A percentile compares a stretch with the other conserved stretches of the same genome.
Evolutionary conservation across 2,113 vertebrate species (phyloP).

Genomic region (Osmerus eperlanus): DNA sequence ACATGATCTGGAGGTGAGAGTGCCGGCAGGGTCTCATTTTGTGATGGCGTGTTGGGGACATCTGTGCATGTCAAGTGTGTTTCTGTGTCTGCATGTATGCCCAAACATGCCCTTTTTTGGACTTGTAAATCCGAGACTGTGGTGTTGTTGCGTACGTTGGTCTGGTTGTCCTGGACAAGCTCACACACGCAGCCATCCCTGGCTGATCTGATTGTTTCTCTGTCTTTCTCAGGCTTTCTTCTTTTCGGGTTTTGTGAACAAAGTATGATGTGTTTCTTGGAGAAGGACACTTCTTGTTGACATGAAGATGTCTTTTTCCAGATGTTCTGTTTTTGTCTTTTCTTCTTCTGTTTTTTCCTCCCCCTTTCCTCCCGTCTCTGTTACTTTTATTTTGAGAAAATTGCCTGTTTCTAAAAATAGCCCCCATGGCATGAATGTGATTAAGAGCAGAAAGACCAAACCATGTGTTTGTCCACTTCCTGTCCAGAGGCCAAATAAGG

Average conservation of each 20-base stretch:
- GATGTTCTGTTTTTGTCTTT: not conserved
- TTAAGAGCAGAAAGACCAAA: not conserved
- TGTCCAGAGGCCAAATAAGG: not conserved
- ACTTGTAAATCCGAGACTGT: not conserved
- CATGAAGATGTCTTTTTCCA: too few species aligned
- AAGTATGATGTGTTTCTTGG: not conserved
- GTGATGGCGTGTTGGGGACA: slow-evolving; percentile 36
- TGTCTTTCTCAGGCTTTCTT: not conserved
- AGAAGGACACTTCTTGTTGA: too few species aligned
- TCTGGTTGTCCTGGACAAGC: too few species aligned
- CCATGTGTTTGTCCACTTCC: not conserved
- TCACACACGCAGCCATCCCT: too few species aligned
- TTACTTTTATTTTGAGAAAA: not conserved
- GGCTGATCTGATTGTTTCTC: not conserved
- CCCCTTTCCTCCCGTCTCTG: not conserved
- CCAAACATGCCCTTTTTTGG: not conserved
- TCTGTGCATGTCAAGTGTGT: not conserved
- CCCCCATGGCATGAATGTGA: not conserved
- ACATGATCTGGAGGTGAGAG: too few species aligned
- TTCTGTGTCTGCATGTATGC: slow-evolving; percentile 5
- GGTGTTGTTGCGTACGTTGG: too few species aligned
- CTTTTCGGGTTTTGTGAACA: not conserved
- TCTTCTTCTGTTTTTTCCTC: not conserved
- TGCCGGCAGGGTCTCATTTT: too few species aligned
- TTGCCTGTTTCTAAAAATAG: not conserved